Base-by-base conservation (phyloP, 2,888 invertebrate species). In the Cataglyphis altisquamis region DNA sequence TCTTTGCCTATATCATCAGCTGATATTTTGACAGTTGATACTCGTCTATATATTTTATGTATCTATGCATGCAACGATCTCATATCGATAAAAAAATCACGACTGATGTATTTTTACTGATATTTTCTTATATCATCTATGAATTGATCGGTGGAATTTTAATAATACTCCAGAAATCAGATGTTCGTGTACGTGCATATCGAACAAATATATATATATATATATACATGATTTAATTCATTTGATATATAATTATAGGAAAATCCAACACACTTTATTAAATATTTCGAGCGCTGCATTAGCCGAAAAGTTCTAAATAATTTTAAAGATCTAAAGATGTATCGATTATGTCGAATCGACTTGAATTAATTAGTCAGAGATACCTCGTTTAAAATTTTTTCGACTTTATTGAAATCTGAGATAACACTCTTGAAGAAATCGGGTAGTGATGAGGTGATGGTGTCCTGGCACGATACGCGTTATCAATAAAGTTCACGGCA, bases 401-500 rank as follows among this genome's bases (percentile, higher is more conserved):
- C 5, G 45, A 63, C 32, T 29, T 57, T 0, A 41, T 45, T 9
- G 15, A 32, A 21, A 45, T 18, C 18, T 15, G 18, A 41, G 64
- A 57, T 82, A 66, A 45, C n/a, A 6, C 8, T 21, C 4, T 60
- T 25, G 36, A 45, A 2, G 12, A 41, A 41, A 21, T 41, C 10
- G 15, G 15, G 5, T 48, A 15, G 8, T 25, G 25, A 25, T 25
- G 25, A 25, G 25, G 25, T 41, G 4, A 32, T 32, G 32, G 6
- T 6, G 25, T 64, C 15, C 63, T 52, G 55, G 25, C n/a, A 55
- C 55, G 77, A 83, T 83, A 86, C 10, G 39, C 25, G 72, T 86
- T 87, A 86, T 84, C 77, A 63, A 32, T n/a, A 68, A 82, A 85
- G 45, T 78, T 80, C 75, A 74, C 67, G 29, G 39, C 72, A 48